A percentile compares a stretch with the other conserved stretches of the same genome.
Evolutionary conservation across 2,113 vertebrate genomes (phyloP).

Genomic region (Uria lomvia): DNA sequence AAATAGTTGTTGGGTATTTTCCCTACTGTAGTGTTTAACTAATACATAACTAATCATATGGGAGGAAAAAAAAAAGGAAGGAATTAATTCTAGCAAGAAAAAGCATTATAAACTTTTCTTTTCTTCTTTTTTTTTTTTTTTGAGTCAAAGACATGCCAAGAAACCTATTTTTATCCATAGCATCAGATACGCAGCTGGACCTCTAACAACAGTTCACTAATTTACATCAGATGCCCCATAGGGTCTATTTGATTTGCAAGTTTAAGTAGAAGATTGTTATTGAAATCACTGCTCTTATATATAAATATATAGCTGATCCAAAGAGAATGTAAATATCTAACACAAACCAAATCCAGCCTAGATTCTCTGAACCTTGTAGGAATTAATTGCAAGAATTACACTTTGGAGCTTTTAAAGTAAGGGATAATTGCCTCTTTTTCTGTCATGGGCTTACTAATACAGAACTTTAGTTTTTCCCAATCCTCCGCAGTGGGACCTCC

Average conservation of each 20-base stretch:
- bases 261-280: conserved; percentile 12
- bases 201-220: not conserved
- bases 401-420: conserved; percentile 41
- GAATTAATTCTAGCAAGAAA: conserved; percentile 15
- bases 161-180: conserved; percentile 5
- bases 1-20: not conserved
- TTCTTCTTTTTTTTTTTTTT: not conserved
- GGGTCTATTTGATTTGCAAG: conserved; percentile 21
- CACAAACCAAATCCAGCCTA: conserved; percentile 9
- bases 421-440: conserved; percentile 52
- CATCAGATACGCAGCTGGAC: not conserved
- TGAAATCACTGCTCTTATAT: conserved; percentile 12
- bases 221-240: not conserved
- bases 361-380: conserved; percentile 31
- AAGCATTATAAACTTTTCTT: not conserved
- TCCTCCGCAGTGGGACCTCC: conserved; percentile 51
- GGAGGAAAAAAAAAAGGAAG: not conserved
- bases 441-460: conserved; percentile 35
- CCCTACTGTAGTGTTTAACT: not conserved
- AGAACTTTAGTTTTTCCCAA: conserved; percentile 32
- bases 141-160: not conserved
- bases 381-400: conserved; percentile 54
- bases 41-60: not conserved
- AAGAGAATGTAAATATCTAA: conserved; percentile 32
- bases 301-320: conserved; percentile 8